Base-by-base conservation (phyloP, 2,113 vertebrate species). In the Saccopteryx bilineata region DNA sequence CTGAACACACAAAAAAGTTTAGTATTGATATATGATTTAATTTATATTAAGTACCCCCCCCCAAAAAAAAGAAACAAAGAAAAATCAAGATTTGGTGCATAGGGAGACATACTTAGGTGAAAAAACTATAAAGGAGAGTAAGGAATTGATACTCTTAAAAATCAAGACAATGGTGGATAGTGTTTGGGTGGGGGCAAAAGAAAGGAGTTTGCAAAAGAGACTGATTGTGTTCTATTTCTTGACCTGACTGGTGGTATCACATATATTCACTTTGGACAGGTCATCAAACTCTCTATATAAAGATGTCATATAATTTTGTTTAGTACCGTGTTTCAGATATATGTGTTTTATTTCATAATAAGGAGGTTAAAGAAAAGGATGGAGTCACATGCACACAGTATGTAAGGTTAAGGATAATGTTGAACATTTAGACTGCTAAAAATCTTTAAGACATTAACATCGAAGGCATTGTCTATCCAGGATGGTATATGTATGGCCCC, bases 291-390 rank as follows among this genome's bases (percentile, higher is more conserved):
- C 2, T 39, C 21, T 79, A 72, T 58, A 31, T 84, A 2, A 54
- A 19, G 5, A 50, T 61, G 52, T 65, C 10, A 24, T 19, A 65
- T 24, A 60, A 80, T 72, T 93, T 79, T 87, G 39, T 28, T 66
- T 87, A 65, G 31, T 76, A 48, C 46, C 48, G 11, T 61, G 21
- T n/a, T 95, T 88, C 61, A 75, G 33, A 63, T 52, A 48, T 31
- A 48, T 63, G 31, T 48, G 11, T 76, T 91, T 92, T 58, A 82
- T 87, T 91, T 93, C 23, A 82, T 50, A 68, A 60, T 61, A 56
- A n/a, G 17, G 58, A 52, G 14, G 2, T 94, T 87, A 69, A 82
- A 79, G 28, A n/a, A 86, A 72, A 90, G 4, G 39, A 31, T 81
- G 39, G 63, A 84, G 46, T 84, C 26, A 17, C 17, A 65, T n/a